Conservation (phyloP, 2,113 vertebrate species). For the Hippocampus guttulatus region DNA sequence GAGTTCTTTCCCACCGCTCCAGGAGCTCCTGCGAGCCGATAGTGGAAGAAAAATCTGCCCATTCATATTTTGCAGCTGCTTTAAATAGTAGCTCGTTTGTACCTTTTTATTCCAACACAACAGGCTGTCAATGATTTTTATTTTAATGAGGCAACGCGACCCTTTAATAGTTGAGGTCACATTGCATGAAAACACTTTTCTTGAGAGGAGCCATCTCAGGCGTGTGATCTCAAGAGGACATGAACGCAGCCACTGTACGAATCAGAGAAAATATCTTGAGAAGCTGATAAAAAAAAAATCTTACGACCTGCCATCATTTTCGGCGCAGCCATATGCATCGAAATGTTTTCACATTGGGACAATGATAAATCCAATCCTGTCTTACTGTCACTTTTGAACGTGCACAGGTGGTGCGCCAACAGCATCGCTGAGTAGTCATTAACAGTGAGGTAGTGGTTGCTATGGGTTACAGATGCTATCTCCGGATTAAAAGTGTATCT, state of each 20-base stretch:
- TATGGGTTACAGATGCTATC: conserved; percentile 22
- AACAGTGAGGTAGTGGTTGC: conserved; percentile 3
- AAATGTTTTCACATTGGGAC: not conserved
- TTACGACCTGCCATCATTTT: not conserved
- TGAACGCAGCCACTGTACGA: not conserved
- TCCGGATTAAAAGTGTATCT: not conserved
- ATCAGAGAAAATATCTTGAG: not conserved
- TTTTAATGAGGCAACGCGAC: not conserved
- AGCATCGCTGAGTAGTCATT: not conserved
- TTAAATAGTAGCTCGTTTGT: conserved; percentile 1
- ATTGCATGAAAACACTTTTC: not conserved
- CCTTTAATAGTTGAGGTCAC: not conserved
- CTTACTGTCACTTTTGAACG: not conserved
- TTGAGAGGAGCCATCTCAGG: conserved; percentile 12
- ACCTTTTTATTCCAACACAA: conserved; percentile 2
- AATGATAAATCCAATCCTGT: not conserved
- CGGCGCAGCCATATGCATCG: not conserved
- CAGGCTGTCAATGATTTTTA: not conserved
- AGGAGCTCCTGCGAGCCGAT: conserved; percentile 16
- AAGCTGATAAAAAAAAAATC: not conserved
- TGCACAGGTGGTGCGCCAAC: not conserved
- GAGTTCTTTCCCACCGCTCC: conserved; percentile 3
- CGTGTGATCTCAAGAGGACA: conserved; percentile 13
- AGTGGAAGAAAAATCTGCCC: conserved; percentile 28
- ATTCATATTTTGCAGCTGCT: conserved; percentile 27